Evolutionary conservation across 1,140 invertebrate genomes (phyloP), one percentile per base, ranked within the genome.

Genomic region (Drosophila pseudoobscura): DNA sequence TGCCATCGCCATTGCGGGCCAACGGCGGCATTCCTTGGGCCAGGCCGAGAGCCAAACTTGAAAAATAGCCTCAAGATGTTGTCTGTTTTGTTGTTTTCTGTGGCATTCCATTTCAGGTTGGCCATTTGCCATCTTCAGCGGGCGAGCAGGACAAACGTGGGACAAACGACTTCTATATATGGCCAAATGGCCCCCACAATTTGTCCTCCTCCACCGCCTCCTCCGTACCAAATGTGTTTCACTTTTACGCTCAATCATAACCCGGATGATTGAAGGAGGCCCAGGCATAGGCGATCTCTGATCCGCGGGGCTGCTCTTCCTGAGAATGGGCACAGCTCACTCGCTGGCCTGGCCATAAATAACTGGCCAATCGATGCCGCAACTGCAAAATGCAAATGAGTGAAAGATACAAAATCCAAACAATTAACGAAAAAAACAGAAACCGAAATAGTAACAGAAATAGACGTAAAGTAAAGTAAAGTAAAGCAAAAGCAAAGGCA

Each of bases 291-390:
- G 50, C 20, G 64, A 53, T 53, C 20, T 52, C 44, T 46, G 31
- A 62, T 74, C 63, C 70, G 66, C 50, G 72, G 52, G 29, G 75
- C 52, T 54, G 35, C 29, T 2, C 62, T 43, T 41, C 65, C 52
- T 87, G 63, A 74, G 74, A 87, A 87, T 75, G 59, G 69, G 58
- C 66, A 66, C 65, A 75, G 47, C 65, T 70, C 29, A 59, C 66
- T 39, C 52, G 31, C 4, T 44, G 43, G 39, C 22, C 17, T 57
- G 64, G 69, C 74, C 75, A 68, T 68, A 84, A 80, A 80, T 75
- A 85, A 80, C 78, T 87, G 65, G 78, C 57, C 78, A 75, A 85
- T 85, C 82, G 78, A 85, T 85, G 78, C 82, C 71, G 82, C 82
- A 85, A 85, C 78, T 62, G 44, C 35, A 39, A 13, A 75, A 87